Evolutionary conservation across 2,888 invertebrate species (phyloP).

Genomic region (Frankliniella fusca): DNA sequence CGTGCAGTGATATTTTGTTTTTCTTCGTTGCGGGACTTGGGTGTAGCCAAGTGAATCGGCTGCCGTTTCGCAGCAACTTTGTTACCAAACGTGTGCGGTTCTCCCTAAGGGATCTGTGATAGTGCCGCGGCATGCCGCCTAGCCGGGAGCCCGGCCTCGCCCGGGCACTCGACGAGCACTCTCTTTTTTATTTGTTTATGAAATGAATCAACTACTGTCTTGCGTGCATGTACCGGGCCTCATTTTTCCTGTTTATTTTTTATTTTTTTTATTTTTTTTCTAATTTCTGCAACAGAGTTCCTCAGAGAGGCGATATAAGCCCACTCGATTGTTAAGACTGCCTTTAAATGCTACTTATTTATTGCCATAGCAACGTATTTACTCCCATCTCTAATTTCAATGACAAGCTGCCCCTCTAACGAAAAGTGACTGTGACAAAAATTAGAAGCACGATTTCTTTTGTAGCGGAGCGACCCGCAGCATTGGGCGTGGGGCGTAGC

Average conservation of each 20-base stretch:
- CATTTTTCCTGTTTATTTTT: no score
- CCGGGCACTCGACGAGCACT: background rate
- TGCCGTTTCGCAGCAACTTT: background rate
- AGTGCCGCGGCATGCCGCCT: background rate
- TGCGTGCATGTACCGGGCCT: no score
- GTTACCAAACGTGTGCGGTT: background rate
- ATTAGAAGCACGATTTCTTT: background rate
- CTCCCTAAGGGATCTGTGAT: background rate
- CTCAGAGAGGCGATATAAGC: background rate
- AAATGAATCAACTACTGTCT: background rate
- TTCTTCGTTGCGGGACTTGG: background rate
- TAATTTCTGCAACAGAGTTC: constrained; percentile 7
- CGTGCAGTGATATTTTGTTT: background rate
- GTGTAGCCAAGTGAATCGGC: background rate
- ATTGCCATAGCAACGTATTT: background rate
- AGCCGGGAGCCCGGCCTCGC: background rate
- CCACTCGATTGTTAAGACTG: constrained; percentile 7
- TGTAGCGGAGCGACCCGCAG: background rate
- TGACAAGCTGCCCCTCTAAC: background rate
- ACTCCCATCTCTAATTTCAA: background rate
- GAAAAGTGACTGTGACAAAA: background rate
- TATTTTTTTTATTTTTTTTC: no score
- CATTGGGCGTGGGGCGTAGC: background rate
- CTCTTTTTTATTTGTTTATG: background rate
- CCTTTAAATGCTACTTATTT: constrained; percentile 7